phyloP scores from a whole-genome alignment of 2,113 vertebrate genomes.

The Pogona vitticeps region DNA sequence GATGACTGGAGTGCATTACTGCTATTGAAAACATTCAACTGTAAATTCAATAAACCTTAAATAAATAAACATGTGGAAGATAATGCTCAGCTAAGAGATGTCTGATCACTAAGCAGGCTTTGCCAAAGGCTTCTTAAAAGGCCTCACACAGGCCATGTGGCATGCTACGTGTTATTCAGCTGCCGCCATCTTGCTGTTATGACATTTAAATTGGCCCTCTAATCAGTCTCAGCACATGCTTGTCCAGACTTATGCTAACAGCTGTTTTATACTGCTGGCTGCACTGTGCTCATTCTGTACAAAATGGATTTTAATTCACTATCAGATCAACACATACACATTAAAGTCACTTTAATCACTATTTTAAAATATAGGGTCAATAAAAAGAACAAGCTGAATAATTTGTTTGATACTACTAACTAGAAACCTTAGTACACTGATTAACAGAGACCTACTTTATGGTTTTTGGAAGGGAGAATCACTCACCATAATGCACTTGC shows the following conservation, averaged over 20 bases:
- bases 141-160: neutral
- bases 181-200: too few species aligned
- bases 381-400: neutral
- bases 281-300: neutral
- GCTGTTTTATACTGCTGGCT: neutral
- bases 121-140: neutral
- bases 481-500: neutral
- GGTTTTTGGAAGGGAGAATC: neutral
- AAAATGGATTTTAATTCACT: neutral
- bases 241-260: neutral
- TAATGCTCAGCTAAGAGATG: neutral
- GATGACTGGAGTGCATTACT: neutral
- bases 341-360: neutral
- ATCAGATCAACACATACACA: neutral
- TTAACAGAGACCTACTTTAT: neutral
- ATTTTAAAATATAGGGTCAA: neutral
- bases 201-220: neutral
- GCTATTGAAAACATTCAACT: neutral
- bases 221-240: neutral
- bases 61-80: neutral
- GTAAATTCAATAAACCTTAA: neutral
- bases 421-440: neutral
- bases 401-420: neutral
- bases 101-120: neutral
- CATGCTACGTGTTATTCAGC: neutral